These are phyloP conservation scores for Semicossyphus pulcher DNA, from an alignment of 2,113 vertebrate species.

Conservation along the genomic window DNA sequence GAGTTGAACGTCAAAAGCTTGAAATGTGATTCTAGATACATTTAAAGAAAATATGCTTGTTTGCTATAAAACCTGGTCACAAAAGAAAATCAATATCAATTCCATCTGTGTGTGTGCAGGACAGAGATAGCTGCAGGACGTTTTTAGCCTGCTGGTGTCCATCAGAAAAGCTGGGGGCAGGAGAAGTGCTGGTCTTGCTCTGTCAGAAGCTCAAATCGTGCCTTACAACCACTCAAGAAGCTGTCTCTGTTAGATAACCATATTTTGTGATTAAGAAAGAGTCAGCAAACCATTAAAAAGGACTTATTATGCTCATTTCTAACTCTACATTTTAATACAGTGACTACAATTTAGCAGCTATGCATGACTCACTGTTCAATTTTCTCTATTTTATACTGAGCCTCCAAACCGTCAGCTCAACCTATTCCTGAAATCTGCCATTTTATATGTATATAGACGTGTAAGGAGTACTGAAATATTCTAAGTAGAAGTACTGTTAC, in stretches of 20 bases:
- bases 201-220: not conserved
- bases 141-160: constrained; percentile 17
- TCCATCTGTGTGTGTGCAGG: constrained; percentile 27
- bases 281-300: not conserved
- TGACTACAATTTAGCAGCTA: too few species aligned
- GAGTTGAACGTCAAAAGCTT: not conserved
- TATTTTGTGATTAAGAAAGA: not conserved
- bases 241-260: not conserved
- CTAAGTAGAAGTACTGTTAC: too few species aligned
- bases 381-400: too few species aligned
- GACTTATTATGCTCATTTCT: too few species aligned
- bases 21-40: not conserved
- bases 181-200: not conserved
- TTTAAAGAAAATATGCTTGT: constrained; percentile 36
- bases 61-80: constrained; percentile 32
- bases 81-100: constrained; percentile 56
- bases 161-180: not conserved
- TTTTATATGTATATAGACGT: too few species aligned
- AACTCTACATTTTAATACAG: too few species aligned
- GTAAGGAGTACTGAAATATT: too few species aligned
- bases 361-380: too few species aligned
- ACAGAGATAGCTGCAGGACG: constrained; percentile 34
- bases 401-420: too few species aligned
- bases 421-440: too few species aligned
- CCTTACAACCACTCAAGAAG: too few species aligned